Evolutionary conservation across 2,888 invertebrate species (phyloP).

Genomic region (Cinara cedri): DNA sequence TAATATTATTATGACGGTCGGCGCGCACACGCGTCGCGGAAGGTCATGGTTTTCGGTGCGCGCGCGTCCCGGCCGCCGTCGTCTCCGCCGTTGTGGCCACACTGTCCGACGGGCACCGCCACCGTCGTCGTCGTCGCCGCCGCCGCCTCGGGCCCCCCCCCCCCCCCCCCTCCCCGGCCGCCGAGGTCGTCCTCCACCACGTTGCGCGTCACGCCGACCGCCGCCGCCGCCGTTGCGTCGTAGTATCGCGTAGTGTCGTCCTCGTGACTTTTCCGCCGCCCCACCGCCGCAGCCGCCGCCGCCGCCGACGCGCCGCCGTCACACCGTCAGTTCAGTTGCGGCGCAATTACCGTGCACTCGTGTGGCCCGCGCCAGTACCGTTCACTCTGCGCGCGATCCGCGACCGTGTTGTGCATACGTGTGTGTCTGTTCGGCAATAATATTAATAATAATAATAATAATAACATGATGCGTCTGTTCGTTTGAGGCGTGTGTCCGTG

Average conservation of each 20-base stretch:
- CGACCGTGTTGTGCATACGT: neutral
- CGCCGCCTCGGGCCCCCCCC: neutral
- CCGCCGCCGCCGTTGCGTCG: conserved; percentile 15
- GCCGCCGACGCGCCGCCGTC: neutral
- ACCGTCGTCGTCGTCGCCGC: neutral
- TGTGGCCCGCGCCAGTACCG: neutral
- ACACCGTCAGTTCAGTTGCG: conserved; percentile 35
- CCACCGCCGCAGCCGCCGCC: neutral
- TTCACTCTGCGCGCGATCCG: no score
- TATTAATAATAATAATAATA: no score
- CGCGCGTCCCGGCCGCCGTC: neutral
- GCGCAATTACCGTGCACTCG: conserved; percentile 50
- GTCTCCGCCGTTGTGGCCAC: conserved; percentile 2
- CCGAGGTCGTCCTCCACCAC: conserved; percentile 38
- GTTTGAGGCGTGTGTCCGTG: neutral
- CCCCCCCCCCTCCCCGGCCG: conserved; percentile 3
- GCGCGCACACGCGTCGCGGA: conserved; percentile 19
- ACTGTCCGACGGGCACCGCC: neutral
- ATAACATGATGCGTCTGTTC: neutral
- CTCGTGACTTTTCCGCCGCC: conserved; percentile 53
- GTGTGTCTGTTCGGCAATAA: conserved; percentile 8
- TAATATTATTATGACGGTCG: conserved; percentile 39
- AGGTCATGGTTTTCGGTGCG: conserved; percentile 39
- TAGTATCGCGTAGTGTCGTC: conserved; percentile 32
- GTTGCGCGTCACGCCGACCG: neutral